These are phyloP conservation scores for Anastrepha obliqua DNA, from an alignment of 1,140 invertebrate species.

Conservation along the genomic window DNA sequence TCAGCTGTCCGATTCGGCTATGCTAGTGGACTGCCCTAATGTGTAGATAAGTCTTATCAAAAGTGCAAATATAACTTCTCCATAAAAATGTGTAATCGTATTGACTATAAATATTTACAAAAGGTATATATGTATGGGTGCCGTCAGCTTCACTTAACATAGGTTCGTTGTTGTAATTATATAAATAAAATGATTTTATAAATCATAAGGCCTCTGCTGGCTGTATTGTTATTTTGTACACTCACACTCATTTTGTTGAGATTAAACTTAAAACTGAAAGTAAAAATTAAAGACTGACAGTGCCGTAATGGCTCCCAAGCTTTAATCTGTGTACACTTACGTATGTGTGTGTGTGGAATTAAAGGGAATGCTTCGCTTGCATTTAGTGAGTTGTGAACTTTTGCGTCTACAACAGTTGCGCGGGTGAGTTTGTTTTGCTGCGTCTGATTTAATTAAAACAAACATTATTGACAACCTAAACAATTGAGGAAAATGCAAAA, in stretches of 20 bases:
- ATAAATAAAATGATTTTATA: not conserved
- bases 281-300: not conserved
- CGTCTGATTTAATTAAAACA: not conserved
- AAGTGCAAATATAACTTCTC: not conserved
- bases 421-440: not conserved
- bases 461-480: not conserved
- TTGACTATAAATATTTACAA: not conserved
- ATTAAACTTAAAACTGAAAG: not conserved
- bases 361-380: not conserved
- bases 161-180: not conserved
- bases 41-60: slow-evolving; percentile 21
- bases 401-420: not conserved
- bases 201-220: slow-evolving; percentile 2
- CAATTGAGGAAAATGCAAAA: not conserved
- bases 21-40: no score
- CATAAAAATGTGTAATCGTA: not conserved
- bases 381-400: not conserved
- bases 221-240: slow-evolving; percentile 2
- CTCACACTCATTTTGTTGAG: not conserved
- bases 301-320: not conserved
- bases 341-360: not conserved
- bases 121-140: not conserved
- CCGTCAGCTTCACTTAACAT: no score
- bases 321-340: not conserved
- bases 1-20: no score